Evolutionary conservation across 2,113 vertebrate genomes (phyloP).

Genomic region (Oncorhynchus clarkii): DNA sequence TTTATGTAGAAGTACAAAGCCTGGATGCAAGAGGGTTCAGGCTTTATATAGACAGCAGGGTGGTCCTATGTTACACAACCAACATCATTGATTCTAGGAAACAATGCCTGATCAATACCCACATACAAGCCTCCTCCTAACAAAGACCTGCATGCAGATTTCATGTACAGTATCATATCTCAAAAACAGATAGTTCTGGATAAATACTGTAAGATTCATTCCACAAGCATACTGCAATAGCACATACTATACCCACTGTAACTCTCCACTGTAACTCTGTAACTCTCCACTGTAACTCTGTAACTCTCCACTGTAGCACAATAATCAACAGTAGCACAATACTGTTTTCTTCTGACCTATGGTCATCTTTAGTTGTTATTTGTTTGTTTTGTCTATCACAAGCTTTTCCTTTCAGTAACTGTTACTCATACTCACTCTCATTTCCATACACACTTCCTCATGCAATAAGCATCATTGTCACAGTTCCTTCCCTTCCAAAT

Average conservation of each 20-base stretch:
- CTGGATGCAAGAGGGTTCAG: slow-evolving; percentile 55
- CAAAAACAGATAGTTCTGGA: slow-evolving; percentile 8
- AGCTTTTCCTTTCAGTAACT: slow-evolving; percentile 13
- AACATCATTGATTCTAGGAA: slow-evolving; percentile 62
- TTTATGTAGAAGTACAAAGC: slow-evolving; percentile 65
- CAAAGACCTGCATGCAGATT: slow-evolving; percentile 59
- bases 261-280: not conserved
- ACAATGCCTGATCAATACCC: slow-evolving; percentile 70
- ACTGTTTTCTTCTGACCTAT: too few species aligned
- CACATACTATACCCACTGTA: not conserved
- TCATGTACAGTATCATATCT: slow-evolving; percentile 45
- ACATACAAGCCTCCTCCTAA: slow-evolving; percentile 56
- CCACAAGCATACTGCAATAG: not conserved
- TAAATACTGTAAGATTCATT: not conserved
- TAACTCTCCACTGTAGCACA: not conserved
- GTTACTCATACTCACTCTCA: slow-evolving; percentile 41
- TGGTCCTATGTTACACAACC: slow-evolving; percentile 52
- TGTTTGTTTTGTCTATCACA: not conserved
- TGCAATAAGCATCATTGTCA: slow-evolving; percentile 72
- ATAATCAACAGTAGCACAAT: not conserved
- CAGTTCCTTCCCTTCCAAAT: slow-evolving; percentile 57
- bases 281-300: slow-evolving; percentile 18
- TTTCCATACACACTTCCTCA: slow-evolving; percentile 64
- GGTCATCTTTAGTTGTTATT: not conserved
- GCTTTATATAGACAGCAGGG: slow-evolving; percentile 58